Conservation (phyloP, 2,888 invertebrate species). For the Acanthopleura granulata region DNA sequence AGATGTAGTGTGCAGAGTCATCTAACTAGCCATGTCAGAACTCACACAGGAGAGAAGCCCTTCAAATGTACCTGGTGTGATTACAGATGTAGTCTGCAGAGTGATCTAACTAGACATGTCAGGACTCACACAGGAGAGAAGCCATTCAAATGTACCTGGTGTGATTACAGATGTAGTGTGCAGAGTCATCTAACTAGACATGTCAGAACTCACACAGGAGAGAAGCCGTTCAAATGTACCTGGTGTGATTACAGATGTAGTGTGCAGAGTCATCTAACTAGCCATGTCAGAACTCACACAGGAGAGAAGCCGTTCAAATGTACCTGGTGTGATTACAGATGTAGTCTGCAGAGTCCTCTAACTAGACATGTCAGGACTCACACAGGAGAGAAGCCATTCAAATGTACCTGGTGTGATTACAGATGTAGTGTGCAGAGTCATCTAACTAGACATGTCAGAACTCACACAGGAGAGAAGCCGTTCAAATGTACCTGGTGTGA, state of each 20-base stretch:
- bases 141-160: not conserved
- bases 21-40: not conserved
- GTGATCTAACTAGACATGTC: not conserved
- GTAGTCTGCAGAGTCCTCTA: not conserved
- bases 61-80: not conserved
- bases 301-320: not conserved
- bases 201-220: conserved; percentile 3
- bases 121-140: not conserved
- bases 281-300: not conserved
- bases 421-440: not conserved
- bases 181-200: not conserved
- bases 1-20: not conserved
- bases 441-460: not conserved
- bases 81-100: not conserved
- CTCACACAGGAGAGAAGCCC: conserved; percentile 9
- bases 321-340: conserved; percentile 1
- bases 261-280: not conserved
- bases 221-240: not conserved
- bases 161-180: not conserved
- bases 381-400: not conserved
- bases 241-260: not conserved
- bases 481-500: not conserved
- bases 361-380: not conserved
- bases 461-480: not conserved
- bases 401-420: not conserved